A percentile compares a stretch with the other conserved stretches of the same genome.
Conservation (phyloP, 2,113 vertebrate species). For the Nymphicus hollandicus region DNA sequence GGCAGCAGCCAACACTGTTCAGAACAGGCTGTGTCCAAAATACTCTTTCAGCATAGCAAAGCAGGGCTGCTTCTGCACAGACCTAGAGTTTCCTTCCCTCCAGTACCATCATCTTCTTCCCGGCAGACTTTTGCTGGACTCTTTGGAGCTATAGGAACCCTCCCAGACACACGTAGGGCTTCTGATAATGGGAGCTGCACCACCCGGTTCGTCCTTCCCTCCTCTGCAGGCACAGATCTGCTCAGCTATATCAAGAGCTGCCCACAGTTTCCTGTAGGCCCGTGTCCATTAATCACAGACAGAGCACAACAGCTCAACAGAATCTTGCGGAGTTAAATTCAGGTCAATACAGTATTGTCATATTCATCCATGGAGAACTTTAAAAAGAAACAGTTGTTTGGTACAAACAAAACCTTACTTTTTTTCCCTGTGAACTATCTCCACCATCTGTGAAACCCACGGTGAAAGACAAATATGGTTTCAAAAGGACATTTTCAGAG, state of each 20-base stretch:
- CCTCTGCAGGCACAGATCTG: not conserved
- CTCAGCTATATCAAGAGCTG: not conserved
- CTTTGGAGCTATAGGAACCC: not conserved
- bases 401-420: not conserved
- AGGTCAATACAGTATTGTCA: not conserved
- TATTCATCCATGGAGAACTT: not conserved
- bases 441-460: not conserved
- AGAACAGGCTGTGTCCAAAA: not conserved
- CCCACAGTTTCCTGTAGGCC: not conserved
- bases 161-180: accelerated
- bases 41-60: accelerated
- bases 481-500: not conserved
- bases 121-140: not conserved
- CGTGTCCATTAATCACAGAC: accelerated
- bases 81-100: not conserved
- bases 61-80: not conserved
- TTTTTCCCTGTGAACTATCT: not conserved
- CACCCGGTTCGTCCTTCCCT: not conserved
- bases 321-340: not conserved
- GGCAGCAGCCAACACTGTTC: not conserved
- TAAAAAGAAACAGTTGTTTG: not conserved
- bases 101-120: not conserved
- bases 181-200: not conserved
- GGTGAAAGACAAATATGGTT: not conserved
- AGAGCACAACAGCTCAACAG: not conserved